phyloP scores from a whole-genome alignment of 1,140 invertebrate genomes.

The Drosophila leontia region DNA sequence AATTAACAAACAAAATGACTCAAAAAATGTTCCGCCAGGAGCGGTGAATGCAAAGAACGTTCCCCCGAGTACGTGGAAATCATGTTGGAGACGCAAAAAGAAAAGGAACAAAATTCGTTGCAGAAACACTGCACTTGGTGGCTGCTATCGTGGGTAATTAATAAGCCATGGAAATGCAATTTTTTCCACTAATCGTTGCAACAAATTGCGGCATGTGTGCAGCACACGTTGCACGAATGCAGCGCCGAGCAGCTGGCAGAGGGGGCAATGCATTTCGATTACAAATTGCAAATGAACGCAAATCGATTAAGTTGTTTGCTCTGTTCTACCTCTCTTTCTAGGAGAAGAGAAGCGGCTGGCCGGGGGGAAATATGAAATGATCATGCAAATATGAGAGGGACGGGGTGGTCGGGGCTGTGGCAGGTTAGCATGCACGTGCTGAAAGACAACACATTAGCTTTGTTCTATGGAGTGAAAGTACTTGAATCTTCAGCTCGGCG shows the following conservation, averaged over 20 bases:
- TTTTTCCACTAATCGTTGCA: slow-evolving; percentile 76
- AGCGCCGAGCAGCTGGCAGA: slow-evolving; percentile 1
- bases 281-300: slow-evolving; percentile 83
- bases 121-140: slow-evolving; percentile 53
- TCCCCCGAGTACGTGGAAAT: slow-evolving; percentile 22
- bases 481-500: slow-evolving; percentile 11
- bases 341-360: not conserved
- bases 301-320: slow-evolving; percentile 81
- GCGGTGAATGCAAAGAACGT: slow-evolving; percentile 11
- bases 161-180: slow-evolving; percentile 75
- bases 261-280: slow-evolving; percentile 58
- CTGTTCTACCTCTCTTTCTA: slow-evolving; percentile 15
- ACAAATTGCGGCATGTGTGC: slow-evolving; percentile 79
- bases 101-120: slow-evolving; percentile 22
- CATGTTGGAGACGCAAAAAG: not conserved
- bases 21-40: slow-evolving; percentile 18
- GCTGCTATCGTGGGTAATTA: slow-evolving; percentile 76
- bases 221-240: slow-evolving; percentile 66
- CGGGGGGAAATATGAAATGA: slow-evolving; percentile 70
- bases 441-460: slow-evolving; percentile 70
- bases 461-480: slow-evolving; percentile 76
- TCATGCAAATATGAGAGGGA: slow-evolving; percentile 72
- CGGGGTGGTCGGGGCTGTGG: not conserved
- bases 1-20: slow-evolving; percentile 29
- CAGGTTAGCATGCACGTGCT: slow-evolving; percentile 62